These are phyloP conservation scores for Craniophora ligustri DNA, from an alignment of 2,888 invertebrate species.

Conservation along the genomic window DNA sequence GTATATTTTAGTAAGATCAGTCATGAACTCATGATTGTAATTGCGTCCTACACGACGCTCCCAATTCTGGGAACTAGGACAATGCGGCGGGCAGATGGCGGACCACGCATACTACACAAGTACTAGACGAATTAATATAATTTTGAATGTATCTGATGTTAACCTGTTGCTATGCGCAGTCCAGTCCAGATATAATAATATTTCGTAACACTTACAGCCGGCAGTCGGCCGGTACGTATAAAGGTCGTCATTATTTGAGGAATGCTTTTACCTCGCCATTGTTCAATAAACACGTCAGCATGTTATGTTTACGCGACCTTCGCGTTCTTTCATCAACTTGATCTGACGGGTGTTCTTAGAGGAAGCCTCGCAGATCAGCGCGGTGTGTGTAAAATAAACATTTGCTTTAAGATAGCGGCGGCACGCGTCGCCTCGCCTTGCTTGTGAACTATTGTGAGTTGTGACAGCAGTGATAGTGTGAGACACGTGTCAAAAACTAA, in stretches of 20 bases:
- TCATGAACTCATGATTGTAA: slow-evolving; percentile 35
- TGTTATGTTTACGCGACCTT: slow-evolving; percentile 30
- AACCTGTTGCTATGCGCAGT: too few species aligned
- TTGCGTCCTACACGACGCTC: slow-evolving; percentile 43
- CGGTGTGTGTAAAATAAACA: slow-evolving; percentile 10
- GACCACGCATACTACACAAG: slow-evolving; percentile 7
- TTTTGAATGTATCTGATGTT: too few species aligned
- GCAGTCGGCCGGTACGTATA: background rate
- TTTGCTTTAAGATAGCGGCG: slow-evolving; percentile 9
- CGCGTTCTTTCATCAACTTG: slow-evolving; percentile 20
- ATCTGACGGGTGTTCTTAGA: background rate
- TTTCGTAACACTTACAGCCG: too few species aligned
- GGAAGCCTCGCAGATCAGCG: background rate
- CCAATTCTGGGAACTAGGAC: slow-evolving; percentile 42
- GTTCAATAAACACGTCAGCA: slow-evolving; percentile 8
- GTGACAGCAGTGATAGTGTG: slow-evolving; percentile 1
- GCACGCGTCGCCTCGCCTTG: slow-evolving; percentile 12
- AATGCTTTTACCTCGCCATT: slow-evolving; percentile 11
- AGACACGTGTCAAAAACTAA: slow-evolving; percentile 31
- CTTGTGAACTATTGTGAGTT: background rate
- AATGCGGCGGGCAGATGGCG: slow-evolving; percentile 38
- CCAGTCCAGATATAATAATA: too few species aligned
- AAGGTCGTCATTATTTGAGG: slow-evolving; percentile 15
- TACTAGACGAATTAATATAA: slow-evolving; percentile 8
- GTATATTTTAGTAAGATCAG: slow-evolving; percentile 35